phyloP scores from a whole-genome alignment of 1,140 invertebrate genomes.

The Solenopsis invicta region DNA sequence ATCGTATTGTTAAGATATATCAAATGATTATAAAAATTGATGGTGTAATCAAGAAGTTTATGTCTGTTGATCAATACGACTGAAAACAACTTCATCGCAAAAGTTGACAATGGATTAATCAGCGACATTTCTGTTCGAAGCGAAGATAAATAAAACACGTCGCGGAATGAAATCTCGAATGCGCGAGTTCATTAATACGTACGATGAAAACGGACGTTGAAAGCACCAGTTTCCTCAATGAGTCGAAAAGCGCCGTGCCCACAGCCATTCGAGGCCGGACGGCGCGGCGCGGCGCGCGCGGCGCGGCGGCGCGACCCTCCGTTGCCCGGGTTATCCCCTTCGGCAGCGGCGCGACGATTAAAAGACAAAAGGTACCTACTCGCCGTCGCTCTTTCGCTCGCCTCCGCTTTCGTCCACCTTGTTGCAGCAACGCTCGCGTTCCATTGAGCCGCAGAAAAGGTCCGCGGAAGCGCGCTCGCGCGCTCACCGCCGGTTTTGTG shows the following conservation, averaged over 20 bases:
- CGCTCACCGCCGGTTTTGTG: constrained; percentile 66
- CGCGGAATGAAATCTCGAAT: constrained; percentile 12
- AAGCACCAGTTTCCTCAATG: constrained; percentile 35
- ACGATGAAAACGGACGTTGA: constrained; percentile 16
- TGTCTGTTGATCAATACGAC: neutral
- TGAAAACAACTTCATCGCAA: neutral
- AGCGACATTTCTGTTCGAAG: neutral
- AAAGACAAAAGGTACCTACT: constrained; percentile 80
- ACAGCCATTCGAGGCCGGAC: constrained; percentile 58
- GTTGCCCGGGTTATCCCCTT: constrained; percentile 56
- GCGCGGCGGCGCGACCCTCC: constrained; percentile 55
- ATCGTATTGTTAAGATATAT: neutral
- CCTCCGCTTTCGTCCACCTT: constrained; percentile 60
- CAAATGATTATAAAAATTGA: neutral
- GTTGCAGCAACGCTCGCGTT: constrained; percentile 34
- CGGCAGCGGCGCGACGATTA: constrained; percentile 74
- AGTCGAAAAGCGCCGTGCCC: constrained; percentile 21
- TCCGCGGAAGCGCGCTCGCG: constrained; percentile 35
- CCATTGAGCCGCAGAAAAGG: constrained; percentile 73
- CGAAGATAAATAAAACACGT: constrained; percentile 6
- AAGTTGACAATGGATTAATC: neutral
- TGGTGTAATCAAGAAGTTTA: neutral
- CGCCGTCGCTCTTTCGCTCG: constrained; percentile 67
- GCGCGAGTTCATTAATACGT: constrained; percentile 25
- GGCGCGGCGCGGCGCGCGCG: neutral